Base-by-base conservation (phyloP, 2,888 invertebrate genomes). In the Ferrisia virgata region DNA sequence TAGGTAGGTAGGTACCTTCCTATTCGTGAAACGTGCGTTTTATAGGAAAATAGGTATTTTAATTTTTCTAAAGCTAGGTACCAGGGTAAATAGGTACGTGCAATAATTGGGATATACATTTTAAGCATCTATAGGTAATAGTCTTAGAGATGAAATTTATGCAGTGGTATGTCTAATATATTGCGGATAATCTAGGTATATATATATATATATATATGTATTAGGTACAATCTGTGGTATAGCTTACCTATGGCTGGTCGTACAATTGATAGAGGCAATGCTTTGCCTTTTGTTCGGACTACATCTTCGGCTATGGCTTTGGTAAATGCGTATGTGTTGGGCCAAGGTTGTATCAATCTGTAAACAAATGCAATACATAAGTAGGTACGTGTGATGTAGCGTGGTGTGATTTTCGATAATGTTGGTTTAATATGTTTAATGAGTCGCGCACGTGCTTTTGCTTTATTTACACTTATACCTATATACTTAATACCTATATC, bases 311-410 rank as follows among this genome's bases (percentile, higher is more conserved):
- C 96, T 0, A 97, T 89, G 0, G 96, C 95, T 89, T 98, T 98
- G 0, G 97, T 97, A 88, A 93, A 95, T 1, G 96, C 94, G 88
- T 97, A 98, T 0, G 96, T 96, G 88, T 98, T 97, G 0, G 97
- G 97, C 88, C 94, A 93, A 47, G 91, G 90, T 18, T 92, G 92
- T 53, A 94, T 87, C n/a, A 86, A 15, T 39, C 86, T 86, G 81
- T 64, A 64, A 64, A 64, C 64, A 64, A 58, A 58, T n/a, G n/a
- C n/a, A n/a, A n/a, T n/a, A n/a, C n/a, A n/a, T n/a, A n/a, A n/a
- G n/a, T n/a, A n/a, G n/a, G n/a, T 47, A 47, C 47, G 47, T 47
- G 47, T 4, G 53, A 22, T 22, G 47, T n/a, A n/a, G n/a, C n/a
- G n/a, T n/a, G n/a, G n/a, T n/a, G 53, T 53, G 47, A n/a, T 53